A percentile compares a stretch with the other conserved stretches of the same genome.
Evolutionary conservation across 2,113 vertebrate genomes (phyloP).

Genomic region (Calcarius ornatus): DNA sequence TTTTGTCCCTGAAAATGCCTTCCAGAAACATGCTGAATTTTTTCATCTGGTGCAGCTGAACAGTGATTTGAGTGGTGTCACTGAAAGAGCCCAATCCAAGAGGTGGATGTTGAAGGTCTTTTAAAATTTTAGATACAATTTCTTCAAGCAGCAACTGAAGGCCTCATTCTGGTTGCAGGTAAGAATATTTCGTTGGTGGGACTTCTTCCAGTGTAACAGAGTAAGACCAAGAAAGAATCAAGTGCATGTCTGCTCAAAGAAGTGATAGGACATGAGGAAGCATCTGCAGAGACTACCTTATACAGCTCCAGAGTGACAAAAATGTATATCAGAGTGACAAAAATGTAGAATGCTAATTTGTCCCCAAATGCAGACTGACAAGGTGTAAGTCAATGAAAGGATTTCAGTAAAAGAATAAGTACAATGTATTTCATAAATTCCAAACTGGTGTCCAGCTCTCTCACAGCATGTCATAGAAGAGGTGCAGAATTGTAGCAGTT

Average conservation of each 20-base stretch:
- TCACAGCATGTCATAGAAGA: not conserved
- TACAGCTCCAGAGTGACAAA: not conserved
- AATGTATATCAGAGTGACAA: not conserved
- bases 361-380: not conserved
- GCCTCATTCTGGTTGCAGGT: not conserved
- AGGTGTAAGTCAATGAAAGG: not conserved
- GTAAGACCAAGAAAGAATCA: not conserved
- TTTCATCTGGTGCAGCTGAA: not conserved
- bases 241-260: not conserved
- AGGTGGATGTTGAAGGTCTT: not conserved
- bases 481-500: not conserved
- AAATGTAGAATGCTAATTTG: not conserved
- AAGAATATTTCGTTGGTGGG: not conserved
- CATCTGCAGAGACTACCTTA: not conserved
- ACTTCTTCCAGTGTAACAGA: not conserved
- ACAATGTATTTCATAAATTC: not conserved
- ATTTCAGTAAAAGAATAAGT: not conserved
- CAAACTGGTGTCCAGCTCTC: not conserved
- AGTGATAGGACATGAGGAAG: not conserved
- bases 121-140: not conserved
- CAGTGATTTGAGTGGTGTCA: not conserved
- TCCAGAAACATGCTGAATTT: not conserved
- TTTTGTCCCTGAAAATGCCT: not conserved
- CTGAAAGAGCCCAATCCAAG: not conserved
- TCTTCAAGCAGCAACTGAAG: not conserved